Evolutionary conservation across 37 sponge, comb jelly and placozoan species (phyloP), one percentile per base, ranked within the genome.

Genomic region (Axinella damicornis): DNA sequence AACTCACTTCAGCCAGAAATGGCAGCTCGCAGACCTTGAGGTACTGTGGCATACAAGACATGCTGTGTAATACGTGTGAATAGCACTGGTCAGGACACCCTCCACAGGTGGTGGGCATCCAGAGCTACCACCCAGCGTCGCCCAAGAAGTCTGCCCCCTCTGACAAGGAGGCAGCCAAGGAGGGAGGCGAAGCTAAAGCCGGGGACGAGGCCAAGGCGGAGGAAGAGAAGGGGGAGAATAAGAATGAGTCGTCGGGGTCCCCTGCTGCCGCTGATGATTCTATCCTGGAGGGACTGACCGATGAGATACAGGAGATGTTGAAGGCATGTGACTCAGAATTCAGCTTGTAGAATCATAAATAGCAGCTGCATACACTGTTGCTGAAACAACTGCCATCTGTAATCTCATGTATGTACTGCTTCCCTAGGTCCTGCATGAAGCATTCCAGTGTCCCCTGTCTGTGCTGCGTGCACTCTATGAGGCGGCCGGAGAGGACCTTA

Each of bases 401-500:
- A n/a, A n/a, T n/a, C n/a, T n/a, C n/a, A n/a, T n/a, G n/a, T n/a
- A n/a, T 46, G 46, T 9, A 46, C 46, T 56, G 53, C 13, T 36
- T 82, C 1, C 25, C 15, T 69, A 92, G 93, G 85, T 73, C 20
- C 78, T 95, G 90, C 53, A 66, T 33, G 92, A 89, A 19, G 95
- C 88, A 2, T 95, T 95, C 53, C 55, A 87, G 77, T 95, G 95
- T 54, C 76, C 53, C 0, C 66, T 82, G 21, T 55, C 95, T 57
- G 83, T 91, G 1, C 71, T 95, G 41, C 56, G 95, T 37, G 95
- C 92, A 18, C 66, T 89, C 65, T 92, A 88, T 67, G 95, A 95
- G 22, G 59, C 40, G 27, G 69, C 59, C 61, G 92, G 78, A 25
- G 79, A 71, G 66, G 83, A 93, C 60, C 30, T 89, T 38, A 74